A percentile compares a stretch with the other conserved stretches of the same genome.
phyloP scores from a whole-genome alignment of 1,140 invertebrate genomes.

The Ceratitis capitata region DNA sequence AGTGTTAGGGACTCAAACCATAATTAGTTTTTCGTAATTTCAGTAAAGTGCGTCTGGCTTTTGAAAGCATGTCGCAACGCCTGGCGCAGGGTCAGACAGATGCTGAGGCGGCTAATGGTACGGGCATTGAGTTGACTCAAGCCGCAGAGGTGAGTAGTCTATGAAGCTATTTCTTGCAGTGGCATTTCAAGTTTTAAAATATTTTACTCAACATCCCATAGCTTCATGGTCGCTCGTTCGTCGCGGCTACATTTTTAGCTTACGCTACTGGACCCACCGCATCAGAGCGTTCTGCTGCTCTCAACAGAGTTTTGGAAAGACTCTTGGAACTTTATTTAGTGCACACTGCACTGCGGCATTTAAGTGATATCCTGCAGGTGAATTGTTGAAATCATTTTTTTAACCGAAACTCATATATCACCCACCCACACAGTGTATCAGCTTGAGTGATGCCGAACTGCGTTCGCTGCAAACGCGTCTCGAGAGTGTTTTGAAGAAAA shows the following conservation, averaged over 20 bases:
- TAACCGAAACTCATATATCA: too few relatives aligned
- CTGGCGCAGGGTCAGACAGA: slow-evolving; percentile 69
- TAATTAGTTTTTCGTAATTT: neutral
- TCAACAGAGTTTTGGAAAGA: slow-evolving; percentile 73
- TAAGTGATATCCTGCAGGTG: slow-evolving; percentile 82
- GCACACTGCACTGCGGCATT: slow-evolving; percentile 75
- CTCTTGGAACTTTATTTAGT: slow-evolving; percentile 82
- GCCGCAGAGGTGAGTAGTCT: slow-evolving; percentile 72
- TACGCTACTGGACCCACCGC: slow-evolving; percentile 66
- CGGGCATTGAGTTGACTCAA: slow-evolving; percentile 79
- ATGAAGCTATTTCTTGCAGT: too few relatives aligned
- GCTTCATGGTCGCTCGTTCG: slow-evolving; percentile 79
- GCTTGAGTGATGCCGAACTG: slow-evolving; percentile 69
- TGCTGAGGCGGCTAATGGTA: slow-evolving; percentile 86
- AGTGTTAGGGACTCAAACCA: too few relatives aligned
- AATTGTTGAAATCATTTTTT: neutral
- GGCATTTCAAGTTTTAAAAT: too few relatives aligned
- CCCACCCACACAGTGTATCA: slow-evolving; percentile 37
- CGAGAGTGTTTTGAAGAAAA: slow-evolving; percentile 71
- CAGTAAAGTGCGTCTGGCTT: slow-evolving; percentile 75
- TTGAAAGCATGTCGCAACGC: slow-evolving; percentile 73
- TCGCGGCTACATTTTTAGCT: slow-evolving; percentile 73
- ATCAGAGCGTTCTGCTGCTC: slow-evolving; percentile 60
- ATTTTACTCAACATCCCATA: neutral
- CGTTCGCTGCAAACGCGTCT: slow-evolving; percentile 73